A percentile compares a stretch with the other conserved stretches of the same genome.
Evolutionary conservation across 2,113 vertebrate genomes (phyloP).

Genomic region (Cygnus buccinator): DNA sequence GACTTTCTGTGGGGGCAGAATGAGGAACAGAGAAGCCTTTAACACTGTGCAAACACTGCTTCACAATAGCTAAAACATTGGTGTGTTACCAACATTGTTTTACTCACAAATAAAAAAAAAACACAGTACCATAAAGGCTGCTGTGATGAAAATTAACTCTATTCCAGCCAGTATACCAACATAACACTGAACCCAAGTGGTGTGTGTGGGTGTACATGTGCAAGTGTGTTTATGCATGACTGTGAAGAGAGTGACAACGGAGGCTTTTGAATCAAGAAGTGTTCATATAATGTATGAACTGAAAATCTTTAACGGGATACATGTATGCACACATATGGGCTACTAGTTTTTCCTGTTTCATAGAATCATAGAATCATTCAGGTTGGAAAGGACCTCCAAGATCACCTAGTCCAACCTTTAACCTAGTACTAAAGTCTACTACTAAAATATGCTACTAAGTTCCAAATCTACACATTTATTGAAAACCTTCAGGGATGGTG

Average conservation of each 20-base stretch:
- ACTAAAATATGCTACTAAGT: too few relatives aligned
- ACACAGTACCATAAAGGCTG: neutral
- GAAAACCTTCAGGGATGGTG: too few relatives aligned
- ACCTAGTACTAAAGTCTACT: too few relatives aligned
- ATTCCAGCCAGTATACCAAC: neutral
- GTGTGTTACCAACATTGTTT: neutral
- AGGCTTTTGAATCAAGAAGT: neutral
- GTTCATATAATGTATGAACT: neutral
- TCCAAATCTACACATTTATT: too few relatives aligned
- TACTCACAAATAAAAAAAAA: neutral
- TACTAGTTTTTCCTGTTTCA: neutral
- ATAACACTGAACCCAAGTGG: neutral
- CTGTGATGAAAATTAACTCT: neutral
- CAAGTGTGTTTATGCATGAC: fast-evolving
- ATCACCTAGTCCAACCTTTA: too few relatives aligned
- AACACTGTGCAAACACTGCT: neutral
- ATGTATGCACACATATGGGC: neutral
- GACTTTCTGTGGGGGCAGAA: neutral
- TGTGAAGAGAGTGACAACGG: neutral
- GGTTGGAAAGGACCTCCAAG: too few relatives aligned
- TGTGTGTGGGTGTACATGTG: too few relatives aligned
- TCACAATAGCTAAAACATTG: neutral
- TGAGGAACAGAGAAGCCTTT: neutral
- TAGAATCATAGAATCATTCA: too few relatives aligned
- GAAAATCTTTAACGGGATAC: neutral